These are phyloP conservation scores for Hyphantria cunea DNA, from an alignment of 1,140 invertebrate genomes.

Conservation along the genomic window DNA sequence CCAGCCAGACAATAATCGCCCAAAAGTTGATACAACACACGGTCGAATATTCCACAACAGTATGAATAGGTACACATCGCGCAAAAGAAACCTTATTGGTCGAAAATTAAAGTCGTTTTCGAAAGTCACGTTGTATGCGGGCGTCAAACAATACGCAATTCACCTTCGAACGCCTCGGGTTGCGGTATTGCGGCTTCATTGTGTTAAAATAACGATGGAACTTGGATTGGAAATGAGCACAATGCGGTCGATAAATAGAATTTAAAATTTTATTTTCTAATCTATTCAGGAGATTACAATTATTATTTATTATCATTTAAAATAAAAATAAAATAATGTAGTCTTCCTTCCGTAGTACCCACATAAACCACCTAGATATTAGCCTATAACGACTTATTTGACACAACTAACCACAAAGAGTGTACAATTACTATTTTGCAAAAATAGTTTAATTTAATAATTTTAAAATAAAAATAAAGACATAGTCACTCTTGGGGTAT, in stretches of 20 bases:
- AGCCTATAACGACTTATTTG: background rate
- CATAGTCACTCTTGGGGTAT: constrained; percentile 8
- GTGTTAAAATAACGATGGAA: constrained; percentile 77
- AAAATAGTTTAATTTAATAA: background rate
- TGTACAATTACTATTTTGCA: background rate
- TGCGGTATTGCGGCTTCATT: constrained; percentile 79
- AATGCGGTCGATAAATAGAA: constrained; percentile 60
- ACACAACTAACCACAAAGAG: background rate
- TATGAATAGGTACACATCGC: constrained; percentile 25
- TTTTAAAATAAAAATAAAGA: background rate
- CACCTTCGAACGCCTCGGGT: constrained; percentile 78
- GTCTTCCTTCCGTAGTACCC: too few relatives aligned
- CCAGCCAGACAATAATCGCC: constrained; percentile 36
- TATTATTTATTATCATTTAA: background rate
- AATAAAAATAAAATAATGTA: too few relatives aligned
- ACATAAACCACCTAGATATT: too few relatives aligned
- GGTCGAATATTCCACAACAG: constrained; percentile 36
- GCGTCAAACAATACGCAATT: constrained; percentile 80
- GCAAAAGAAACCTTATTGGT: constrained; percentile 71
- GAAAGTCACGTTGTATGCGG: constrained; percentile 67
- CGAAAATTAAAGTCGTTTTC: constrained; percentile 69
- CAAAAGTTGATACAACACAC: constrained; percentile 33
- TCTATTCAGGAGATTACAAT: constrained; percentile 36
- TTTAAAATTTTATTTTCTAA: constrained; percentile 49
- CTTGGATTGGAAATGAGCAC: constrained; percentile 64